A percentile compares a stretch with the other conserved stretches of the same genome.
Conservation (phyloP, 1,140 invertebrate genomes). For the Bombus sylvicola region DNA sequence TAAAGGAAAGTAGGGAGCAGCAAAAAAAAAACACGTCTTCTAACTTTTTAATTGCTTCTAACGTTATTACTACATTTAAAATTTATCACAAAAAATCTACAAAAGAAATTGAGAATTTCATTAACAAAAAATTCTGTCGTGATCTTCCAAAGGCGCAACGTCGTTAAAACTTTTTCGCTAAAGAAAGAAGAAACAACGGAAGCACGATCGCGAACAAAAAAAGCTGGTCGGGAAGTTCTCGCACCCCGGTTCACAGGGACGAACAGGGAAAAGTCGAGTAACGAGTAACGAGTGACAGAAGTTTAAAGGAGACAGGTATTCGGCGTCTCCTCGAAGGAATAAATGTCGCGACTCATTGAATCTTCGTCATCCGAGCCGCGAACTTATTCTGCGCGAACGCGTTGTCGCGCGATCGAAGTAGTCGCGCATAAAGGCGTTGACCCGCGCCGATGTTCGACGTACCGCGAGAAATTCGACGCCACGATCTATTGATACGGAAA, state of each 20-base stretch:
- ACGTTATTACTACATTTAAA: neutral
- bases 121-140: neutral
- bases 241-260: neutral
- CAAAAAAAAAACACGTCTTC: neutral
- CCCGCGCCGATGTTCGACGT: conserved; percentile 40
- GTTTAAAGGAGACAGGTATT: neutral
- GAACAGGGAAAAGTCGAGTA: neutral
- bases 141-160: neutral
- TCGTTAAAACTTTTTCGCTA: neutral
- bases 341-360: conserved; percentile 47
- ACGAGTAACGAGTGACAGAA: conserved; percentile 14
- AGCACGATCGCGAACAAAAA: neutral
- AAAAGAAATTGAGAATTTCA: neutral
- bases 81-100: neutral
- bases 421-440: conserved; percentile 43
- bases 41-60: neutral
- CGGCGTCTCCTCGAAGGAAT: neutral
- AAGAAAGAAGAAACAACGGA: neutral
- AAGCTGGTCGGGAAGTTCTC: neutral
- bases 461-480: conserved; percentile 35
- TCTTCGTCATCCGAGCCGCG: conserved; percentile 59
- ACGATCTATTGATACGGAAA: conserved; percentile 47
- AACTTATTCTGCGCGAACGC: conserved; percentile 24
- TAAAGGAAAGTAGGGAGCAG: neutral
- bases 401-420: conserved; percentile 12